phyloP scores from a whole-genome alignment of 2,888 invertebrate species.

The Listrodromus nycthemerus region DNA sequence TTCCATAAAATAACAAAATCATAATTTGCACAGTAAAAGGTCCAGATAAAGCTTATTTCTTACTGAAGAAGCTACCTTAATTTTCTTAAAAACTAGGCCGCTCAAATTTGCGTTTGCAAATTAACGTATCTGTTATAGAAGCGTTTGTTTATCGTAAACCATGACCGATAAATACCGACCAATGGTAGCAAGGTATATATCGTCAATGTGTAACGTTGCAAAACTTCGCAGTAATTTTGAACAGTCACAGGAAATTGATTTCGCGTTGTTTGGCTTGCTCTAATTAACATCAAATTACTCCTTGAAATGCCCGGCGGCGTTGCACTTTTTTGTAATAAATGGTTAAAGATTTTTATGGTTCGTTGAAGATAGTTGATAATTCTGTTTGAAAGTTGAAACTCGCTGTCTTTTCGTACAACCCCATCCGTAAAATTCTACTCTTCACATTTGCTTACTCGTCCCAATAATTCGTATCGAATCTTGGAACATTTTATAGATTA shows the following conservation, averaged over 20 bases:
- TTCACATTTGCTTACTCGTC: not conserved
- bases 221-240: not conserved
- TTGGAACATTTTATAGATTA: not conserved
- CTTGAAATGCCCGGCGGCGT: not conserved
- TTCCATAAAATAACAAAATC: no score
- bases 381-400: not conserved
- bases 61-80: no score
- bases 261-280: not conserved
- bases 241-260: conserved; percentile 1
- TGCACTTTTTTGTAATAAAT: not conserved
- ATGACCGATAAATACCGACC: not conserved
- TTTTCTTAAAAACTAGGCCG: no score
- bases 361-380: not conserved
- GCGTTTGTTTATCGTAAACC: not conserved
- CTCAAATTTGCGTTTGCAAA: no score
- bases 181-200: not conserved
- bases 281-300: conserved; percentile 3
- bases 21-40: no score
- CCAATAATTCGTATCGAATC: not conserved
- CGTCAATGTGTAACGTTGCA: conserved; percentile 11
- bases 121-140: no score
- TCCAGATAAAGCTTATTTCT: no score
- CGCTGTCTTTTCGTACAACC: not conserved
- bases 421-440: not conserved
- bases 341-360: not conserved